Evolutionary conservation across 2,113 vertebrate species (phyloP), one percentile per base, ranked within the genome.

Genomic region (Lipotes vexillifer): DNA sequence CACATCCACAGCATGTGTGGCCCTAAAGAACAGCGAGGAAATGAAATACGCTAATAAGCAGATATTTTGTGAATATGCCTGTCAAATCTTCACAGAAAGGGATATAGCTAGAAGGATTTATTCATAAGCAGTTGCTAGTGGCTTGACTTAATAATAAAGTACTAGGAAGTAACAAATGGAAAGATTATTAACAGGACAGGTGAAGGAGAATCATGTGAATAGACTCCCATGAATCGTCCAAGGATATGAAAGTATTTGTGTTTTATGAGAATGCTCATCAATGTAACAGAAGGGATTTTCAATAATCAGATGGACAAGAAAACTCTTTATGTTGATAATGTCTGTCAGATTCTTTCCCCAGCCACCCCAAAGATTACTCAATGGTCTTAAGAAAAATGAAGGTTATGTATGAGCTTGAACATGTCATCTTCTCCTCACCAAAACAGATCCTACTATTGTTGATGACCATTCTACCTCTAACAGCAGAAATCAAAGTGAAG

Each of bases 231-330:
- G 10, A 93, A 77, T 44, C 15, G 3, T 1, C 36, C 59, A 85
- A 29, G 11, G 8, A 2, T n/a, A 31, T 55, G 8, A 7, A 25
- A 1, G 25, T 61, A 25, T 7, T 11, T 55, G 1, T 38, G 5
- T 46, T 83, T 74, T 46, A n/a, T 41, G 12, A 71, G 80, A 90
- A 46, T 93, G 14, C 15, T 92, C 29, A 57, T 0, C 1, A 15
- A 21, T 38, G 23, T 31, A 87, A 18, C 27, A 61, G 57, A 33
- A 78, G 44, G 72, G 2, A 38, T 33, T 84, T 52, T 63, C 4
- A 49, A 71, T 57, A 66, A 59, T 25, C 10, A 61, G 12, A 12
- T 44, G 13, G 8, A 17, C 23, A 52, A 65, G 55, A 25, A 18
- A 66, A 74, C 0, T 0, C 25, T 52, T 82, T 88, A 38, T 49